Percentiles rank a stretch among this genome's conserved stretches.
Evolutionary conservation across 2,797 vertebrate genomes (phyloP).

Genomic region (Gymnoscopelus microlampas): DNA sequence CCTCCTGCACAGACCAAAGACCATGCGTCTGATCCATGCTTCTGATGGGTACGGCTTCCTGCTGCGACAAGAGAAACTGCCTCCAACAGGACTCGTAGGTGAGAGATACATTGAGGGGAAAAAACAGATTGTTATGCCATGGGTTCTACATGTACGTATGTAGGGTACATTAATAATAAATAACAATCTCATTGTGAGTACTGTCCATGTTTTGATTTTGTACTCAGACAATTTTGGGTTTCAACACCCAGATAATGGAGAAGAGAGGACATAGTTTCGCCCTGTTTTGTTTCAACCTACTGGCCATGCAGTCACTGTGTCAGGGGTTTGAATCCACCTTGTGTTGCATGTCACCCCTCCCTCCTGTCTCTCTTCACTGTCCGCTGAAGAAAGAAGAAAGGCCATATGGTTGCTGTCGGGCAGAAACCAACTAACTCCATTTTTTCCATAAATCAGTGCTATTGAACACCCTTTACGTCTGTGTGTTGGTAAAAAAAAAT

Average conservation of each 20-base stretch:
- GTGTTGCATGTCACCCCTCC: too few species aligned
- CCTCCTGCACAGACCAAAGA: constrained; percentile 82
- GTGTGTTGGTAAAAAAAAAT: too few species aligned
- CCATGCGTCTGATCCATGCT: constrained; percentile 85
- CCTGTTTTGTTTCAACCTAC: too few species aligned
- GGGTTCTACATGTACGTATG: not conserved
- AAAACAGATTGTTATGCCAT: not conserved
- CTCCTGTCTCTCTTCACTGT: not conserved
- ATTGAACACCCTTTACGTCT: too few species aligned
- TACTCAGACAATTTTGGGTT: not conserved
- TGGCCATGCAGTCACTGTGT: too few species aligned
- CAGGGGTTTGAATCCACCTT: too few species aligned
- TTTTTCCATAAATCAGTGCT: too few species aligned
- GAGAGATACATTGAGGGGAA: constrained; percentile 45
- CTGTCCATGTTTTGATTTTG: too few species aligned
- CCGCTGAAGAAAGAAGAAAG: not conserved
- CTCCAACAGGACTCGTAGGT: constrained; percentile 73
- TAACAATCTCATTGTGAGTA: not conserved
- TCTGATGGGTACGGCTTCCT: constrained; percentile 89
- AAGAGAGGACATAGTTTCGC: not conserved
- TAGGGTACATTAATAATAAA: not conserved
- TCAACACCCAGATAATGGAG: not conserved
- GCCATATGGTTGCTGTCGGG: too few species aligned
- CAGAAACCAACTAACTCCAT: too few species aligned
- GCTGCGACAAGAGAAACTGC: constrained; percentile 86